phyloP scores from a whole-genome alignment of 2,888 invertebrate genomes.

The Apoderus coryli region DNA sequence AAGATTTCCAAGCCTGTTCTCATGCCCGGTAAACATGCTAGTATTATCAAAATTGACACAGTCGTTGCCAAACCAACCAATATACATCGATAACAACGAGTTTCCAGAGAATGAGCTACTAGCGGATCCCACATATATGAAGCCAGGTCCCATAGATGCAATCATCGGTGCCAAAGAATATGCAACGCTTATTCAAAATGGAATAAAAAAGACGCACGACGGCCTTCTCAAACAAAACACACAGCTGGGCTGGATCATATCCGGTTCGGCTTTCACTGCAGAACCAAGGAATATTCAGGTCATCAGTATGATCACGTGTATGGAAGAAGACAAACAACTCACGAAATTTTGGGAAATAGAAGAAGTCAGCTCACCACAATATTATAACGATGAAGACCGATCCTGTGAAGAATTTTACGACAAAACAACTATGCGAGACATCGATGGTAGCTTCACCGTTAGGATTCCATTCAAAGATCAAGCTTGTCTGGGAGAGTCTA shows the following conservation, averaged over 20 bases:
- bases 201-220: conserved; percentile 2
- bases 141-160: conserved; percentile 6
- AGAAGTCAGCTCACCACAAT: neutral
- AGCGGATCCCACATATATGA: conserved; percentile 5
- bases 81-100: neutral
- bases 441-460: conserved; percentile 11
- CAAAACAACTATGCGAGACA: conserved; percentile 4
- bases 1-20: neutral
- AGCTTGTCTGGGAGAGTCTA: conserved; percentile 9
- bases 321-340: conserved; percentile 7
- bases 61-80: conserved; percentile 1
- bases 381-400: conserved; percentile 9
- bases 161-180: conserved; percentile 4
- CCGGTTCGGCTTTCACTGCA: neutral
- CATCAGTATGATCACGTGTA: neutral
- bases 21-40: conserved; percentile 1
- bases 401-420: conserved; percentile 11
- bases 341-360: conserved; percentile 8
- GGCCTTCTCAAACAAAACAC: conserved; percentile 2
- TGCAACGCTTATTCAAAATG: conserved; percentile 4
- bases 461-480: conserved; percentile 10
- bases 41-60: conserved; percentile 2
- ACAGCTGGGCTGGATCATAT: conserved; percentile 4
- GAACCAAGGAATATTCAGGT: neutral
- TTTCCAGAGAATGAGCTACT: conserved; percentile 1